Percentiles rank a stretch among this genome's conserved stretches.
Conservation (phyloP, 1,140 invertebrate species). For the Bombus difficillimus region DNA sequence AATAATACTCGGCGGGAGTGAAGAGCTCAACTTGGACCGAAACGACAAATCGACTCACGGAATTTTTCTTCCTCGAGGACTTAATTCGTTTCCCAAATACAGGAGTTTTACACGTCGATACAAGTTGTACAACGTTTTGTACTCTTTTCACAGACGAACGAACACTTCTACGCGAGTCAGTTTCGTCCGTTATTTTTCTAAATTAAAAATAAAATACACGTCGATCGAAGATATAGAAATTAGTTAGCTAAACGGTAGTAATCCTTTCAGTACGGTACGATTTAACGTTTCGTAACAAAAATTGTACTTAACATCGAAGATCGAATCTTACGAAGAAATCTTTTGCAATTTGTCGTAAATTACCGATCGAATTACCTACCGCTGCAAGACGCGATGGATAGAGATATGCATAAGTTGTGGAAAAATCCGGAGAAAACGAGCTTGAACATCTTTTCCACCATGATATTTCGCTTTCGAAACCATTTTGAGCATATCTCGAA, state of each 20-base stretch:
- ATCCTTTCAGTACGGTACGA: too few relatives aligned
- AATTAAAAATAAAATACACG: not conserved
- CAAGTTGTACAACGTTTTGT: not conserved
- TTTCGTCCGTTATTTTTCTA: not conserved
- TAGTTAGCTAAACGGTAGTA: fast-evolving
- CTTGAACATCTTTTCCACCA: too few relatives aligned
- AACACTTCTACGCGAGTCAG: not conserved
- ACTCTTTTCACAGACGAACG: not conserved
- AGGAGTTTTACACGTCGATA: not conserved
- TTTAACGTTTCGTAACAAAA: not conserved
- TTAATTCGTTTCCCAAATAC: not conserved
- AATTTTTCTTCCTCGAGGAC: not conserved
- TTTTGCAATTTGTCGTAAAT: not conserved
- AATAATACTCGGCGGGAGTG: not conserved
- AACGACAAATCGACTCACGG: conserved; percentile 3
- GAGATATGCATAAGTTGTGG: too few relatives aligned
- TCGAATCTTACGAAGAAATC: not conserved
- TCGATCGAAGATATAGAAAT: too few relatives aligned
- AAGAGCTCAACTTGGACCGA: not conserved
- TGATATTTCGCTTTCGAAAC: too few relatives aligned
- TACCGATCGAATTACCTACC: too few relatives aligned
- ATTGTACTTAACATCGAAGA: not conserved
- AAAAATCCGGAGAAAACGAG: too few relatives aligned
- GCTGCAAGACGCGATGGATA: too few relatives aligned
- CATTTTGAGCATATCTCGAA: too few relatives aligned